phyloP scores from a whole-genome alignment of 2,113 vertebrate genomes.

The Pseudorhombus dupliciocellatus region DNA sequence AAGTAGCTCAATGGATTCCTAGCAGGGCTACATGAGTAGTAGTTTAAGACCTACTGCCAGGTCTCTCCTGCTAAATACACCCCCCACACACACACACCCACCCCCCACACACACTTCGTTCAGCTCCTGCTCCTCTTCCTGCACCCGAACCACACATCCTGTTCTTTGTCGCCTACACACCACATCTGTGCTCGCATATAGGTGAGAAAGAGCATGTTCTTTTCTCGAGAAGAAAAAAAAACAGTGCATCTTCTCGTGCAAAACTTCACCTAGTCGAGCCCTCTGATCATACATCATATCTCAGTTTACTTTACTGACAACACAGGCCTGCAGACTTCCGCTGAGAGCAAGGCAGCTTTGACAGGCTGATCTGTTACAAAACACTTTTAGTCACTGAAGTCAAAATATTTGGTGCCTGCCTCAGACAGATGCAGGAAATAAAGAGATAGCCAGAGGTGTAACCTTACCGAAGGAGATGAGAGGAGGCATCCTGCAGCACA shows the following conservation, averaged over 20 bases:
- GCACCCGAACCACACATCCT: conserved; percentile 76
- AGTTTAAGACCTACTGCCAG: conserved; percentile 39
- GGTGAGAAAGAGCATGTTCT: conserved; percentile 38
- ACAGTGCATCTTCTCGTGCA: conserved; percentile 10
- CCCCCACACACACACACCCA: conserved; percentile 2
- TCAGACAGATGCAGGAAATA: conserved; percentile 56
- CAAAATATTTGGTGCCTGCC: conserved; percentile 55
- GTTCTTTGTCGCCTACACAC: conserved; percentile 71
- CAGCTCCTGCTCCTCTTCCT: conserved; percentile 75
- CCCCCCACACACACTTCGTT: conserved; percentile 19
- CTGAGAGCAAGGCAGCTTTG: conserved; percentile 9
- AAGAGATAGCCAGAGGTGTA: conserved; percentile 57
- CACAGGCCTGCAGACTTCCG: conserved; percentile 26
- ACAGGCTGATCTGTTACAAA: conserved; percentile 42
- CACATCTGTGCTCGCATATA: conserved; percentile 48
- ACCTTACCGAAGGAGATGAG: conserved; percentile 57
- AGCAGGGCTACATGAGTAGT: conserved; percentile 11
- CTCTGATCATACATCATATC: conserved; percentile 39
- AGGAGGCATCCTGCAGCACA: conserved; percentile 59
- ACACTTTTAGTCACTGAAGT: conserved; percentile 38
- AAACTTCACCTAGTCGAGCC: conserved; percentile 10
- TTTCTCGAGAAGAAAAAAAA: conserved; percentile 22
- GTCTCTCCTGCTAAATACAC: conserved; percentile 24
- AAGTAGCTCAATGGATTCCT: conserved; percentile 15
- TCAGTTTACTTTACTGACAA: conserved; percentile 24